A percentile compares a stretch with the other conserved stretches of the same genome.
phyloP scores from a whole-genome alignment of 2,888 invertebrate species.

The Zaprionus bogoriensis region DNA sequence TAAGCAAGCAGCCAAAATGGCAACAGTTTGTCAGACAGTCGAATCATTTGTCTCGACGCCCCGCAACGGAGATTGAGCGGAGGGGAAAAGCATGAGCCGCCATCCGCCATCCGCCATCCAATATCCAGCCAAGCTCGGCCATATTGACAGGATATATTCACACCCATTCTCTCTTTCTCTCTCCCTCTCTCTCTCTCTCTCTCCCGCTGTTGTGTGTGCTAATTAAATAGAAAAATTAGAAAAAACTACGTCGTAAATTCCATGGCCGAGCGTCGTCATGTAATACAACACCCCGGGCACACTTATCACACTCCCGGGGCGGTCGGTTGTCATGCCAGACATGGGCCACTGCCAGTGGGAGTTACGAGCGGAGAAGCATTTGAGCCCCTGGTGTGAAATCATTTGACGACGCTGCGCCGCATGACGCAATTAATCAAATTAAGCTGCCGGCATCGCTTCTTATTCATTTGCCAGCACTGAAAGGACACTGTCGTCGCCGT shows the following conservation, averaged over 20 bases:
- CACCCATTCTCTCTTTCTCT: background rate
- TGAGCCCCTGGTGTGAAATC: slow-evolving; percentile 64
- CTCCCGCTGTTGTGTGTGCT: slow-evolving; percentile 34
- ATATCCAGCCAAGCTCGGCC: slow-evolving; percentile 19
- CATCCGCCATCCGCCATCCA: slow-evolving; percentile 14
- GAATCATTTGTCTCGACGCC: slow-evolving; percentile 65
- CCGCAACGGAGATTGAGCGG: background rate
- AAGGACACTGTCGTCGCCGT: background rate
- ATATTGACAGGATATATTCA: slow-evolving; percentile 49
- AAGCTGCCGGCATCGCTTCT: slow-evolving; percentile 38
- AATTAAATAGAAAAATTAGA: slow-evolving; percentile 77
- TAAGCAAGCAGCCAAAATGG: slow-evolving; percentile 59
- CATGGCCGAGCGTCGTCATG: slow-evolving; percentile 51
- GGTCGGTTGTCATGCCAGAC: slow-evolving; percentile 25
- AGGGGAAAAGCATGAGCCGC: background rate
- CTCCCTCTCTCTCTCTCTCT: background rate
- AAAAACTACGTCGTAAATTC: slow-evolving; percentile 74
- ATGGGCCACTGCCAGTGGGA: slow-evolving; percentile 12
- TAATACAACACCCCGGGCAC: slow-evolving; percentile 65
- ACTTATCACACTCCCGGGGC: slow-evolving; percentile 68
- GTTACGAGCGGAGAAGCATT: background rate
- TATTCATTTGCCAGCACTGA: slow-evolving; percentile 15
- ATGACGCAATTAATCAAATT: slow-evolving; percentile 79
- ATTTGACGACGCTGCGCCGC: slow-evolving; percentile 68
- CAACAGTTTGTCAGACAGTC: slow-evolving; percentile 69